phyloP scores from a whole-genome alignment of 1,140 invertebrate genomes.

The Drosophila pandora region DNA sequence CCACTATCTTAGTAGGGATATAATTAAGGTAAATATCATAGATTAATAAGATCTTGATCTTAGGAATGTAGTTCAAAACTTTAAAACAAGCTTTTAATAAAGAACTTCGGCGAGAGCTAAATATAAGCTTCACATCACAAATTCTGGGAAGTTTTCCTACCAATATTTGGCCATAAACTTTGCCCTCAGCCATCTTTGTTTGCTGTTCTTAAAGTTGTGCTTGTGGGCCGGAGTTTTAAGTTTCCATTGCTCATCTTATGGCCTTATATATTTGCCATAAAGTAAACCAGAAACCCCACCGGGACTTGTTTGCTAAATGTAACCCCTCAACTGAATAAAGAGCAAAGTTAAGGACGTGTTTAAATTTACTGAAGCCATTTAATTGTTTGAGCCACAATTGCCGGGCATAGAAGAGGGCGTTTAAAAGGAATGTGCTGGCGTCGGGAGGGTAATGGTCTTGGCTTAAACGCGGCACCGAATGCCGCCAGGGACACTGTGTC shows the following conservation, averaged over 20 bases:
- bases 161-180: background rate
- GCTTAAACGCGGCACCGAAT: conserved; percentile 15
- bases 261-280: conserved; percentile 1
- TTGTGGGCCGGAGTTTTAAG: background rate
- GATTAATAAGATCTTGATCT: too few relatives aligned
- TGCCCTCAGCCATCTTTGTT: background rate
- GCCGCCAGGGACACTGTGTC: conserved; percentile 26
- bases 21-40: too few relatives aligned
- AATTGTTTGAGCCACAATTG: conserved; percentile 24
- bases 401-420: background rate
- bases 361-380: conserved; percentile 31
- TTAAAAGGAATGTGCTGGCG: conserved; percentile 6
- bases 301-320: background rate
- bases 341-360: conserved; percentile 26
- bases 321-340: conserved; percentile 1
- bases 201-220: background rate
- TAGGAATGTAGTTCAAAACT: too few relatives aligned
- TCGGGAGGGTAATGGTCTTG: conserved; percentile 3
- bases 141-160: background rate
- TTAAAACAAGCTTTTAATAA: background rate
- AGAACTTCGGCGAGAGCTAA: background rate
- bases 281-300: background rate
- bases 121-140: background rate
- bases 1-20: too few relatives aligned
- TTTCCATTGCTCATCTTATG: background rate